Evolutionary conservation across 2,888 invertebrate genomes (phyloP), one percentile per base, ranked within the genome.

Genomic region (Nephrotoma flavescens): DNA sequence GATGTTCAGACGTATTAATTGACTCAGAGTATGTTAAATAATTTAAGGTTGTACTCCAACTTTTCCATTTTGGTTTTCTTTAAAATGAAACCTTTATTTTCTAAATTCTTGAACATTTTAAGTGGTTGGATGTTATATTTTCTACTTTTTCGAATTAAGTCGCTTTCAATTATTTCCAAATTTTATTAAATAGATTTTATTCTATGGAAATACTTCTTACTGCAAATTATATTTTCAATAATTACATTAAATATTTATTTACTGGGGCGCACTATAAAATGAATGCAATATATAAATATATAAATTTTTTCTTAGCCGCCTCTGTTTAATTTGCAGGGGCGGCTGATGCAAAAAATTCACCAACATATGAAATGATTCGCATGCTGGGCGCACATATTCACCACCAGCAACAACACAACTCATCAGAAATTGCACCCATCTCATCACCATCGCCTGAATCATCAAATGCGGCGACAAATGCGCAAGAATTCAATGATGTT

Each of bases 321-420:
- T 93, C 93, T 93, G 93, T 93, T 88, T 88, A 87, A 93, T 93
- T 71, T 93, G 92, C 93, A 93, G 93, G 93, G 93, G 93, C 93
- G 93, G 93, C 93, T 91, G 92, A 93, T 91, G 92, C 92, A 92
- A 92, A 92, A 92, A 88, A 88, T 83, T 86, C 83, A 86, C 86
- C 44, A 88, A 85, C 87, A 42, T 45, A 83, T 44, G 83, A 42
- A 41, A 87, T 88, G 88, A 86, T 88, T 12, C 88, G 87, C 11
- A 86, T 88, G 57, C 85, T 88, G 42, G 87, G 87, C 9, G 88
- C 86, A 19, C 88, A 88, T 84, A 85, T 87, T 31, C 71, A 71
- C 4, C 71, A 71, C 9, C 71, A 71, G 9, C 71, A 71, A 7
- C 71, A 71, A 71, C 19, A 71, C 9, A 71, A 31, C 6, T 31